These are phyloP conservation scores for Galendromus occidentalis DNA, from an alignment of 1,140 invertebrate genomes.

Conservation along the genomic window DNA sequence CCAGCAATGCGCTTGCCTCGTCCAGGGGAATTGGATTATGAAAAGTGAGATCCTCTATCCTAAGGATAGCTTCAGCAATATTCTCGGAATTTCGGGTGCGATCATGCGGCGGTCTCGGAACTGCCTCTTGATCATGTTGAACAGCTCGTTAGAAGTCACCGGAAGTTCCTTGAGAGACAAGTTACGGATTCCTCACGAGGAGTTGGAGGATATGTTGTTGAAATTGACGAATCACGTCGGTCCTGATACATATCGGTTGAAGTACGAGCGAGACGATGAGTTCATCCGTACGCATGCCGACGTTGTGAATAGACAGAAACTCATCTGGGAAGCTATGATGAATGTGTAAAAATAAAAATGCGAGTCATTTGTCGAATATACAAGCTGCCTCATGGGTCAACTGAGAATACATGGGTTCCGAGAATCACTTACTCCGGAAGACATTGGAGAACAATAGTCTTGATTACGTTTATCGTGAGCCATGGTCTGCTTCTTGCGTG, in stretches of 20 bases:
- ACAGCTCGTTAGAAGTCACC: not conserved
- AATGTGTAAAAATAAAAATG: not conserved
- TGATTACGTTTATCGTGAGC: too few species aligned
- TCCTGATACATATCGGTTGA: not conserved
- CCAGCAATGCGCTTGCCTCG: conserved; percentile 3
- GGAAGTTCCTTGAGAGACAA: not conserved
- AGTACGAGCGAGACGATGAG: not conserved
- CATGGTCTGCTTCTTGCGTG: too few species aligned
- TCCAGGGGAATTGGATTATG: not conserved
- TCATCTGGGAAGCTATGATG: not conserved
- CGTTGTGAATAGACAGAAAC: not conserved
- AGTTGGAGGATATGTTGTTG: not conserved
- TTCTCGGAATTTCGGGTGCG: not conserved
- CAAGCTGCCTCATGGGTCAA: not conserved
- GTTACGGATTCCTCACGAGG: not conserved
- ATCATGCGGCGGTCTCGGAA: conserved; percentile 4
- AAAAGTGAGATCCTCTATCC: conserved; percentile 3
- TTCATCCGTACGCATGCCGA: not conserved
- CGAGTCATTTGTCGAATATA: not conserved
- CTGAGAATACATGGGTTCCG: not conserved
- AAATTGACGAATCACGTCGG: not conserved
- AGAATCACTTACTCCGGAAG: not conserved
- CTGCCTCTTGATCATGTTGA: not conserved
- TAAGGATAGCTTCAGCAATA: not conserved
- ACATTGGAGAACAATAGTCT: too few species aligned